Evolutionary conservation across 1,140 invertebrate species (phyloP), one percentile per base, ranked within the genome.

Genomic region (Drosophila equinoxialis): DNA sequence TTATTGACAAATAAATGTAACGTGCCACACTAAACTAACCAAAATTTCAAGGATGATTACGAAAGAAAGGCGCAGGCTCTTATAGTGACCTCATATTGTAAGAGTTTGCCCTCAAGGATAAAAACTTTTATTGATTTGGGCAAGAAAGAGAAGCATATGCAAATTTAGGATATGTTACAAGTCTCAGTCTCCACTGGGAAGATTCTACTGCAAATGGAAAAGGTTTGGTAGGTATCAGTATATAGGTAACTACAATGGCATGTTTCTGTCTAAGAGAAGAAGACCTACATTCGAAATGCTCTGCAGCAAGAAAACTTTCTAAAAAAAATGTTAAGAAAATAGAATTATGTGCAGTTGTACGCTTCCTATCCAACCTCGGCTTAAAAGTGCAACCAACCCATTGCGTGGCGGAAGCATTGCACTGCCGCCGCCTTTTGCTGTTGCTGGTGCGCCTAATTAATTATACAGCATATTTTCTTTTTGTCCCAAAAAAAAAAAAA

Each of bases 331-430:
- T 11, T 37, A 59, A 39, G 57, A 59, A 59, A 59, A 59, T 59
- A 59, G 57, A 59, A 62, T 41, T 62, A 62, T 62, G 39, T 62
- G 60, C 41, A 42, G 60, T 62, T 41, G n/a, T 41, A 8, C 35
- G 41, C 20, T 45, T 62, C 35, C 59, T 54, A 20, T 20, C 41
- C 60, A 41, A 62, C 60, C 60, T 42, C 62, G 26, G 54, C 54
- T 23, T 65, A 70, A 78, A 78, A 78, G 74, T 78, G 74, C 75
- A 77, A 77, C 74, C 45, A 51, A 51, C 74, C 74, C 71, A 77
- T 48, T 77, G 37, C 37, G 60, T 41, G 57, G 74, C 59, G 75
- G 61, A 71, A 69, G 58, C 11, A 37, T 35, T 66, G 64, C 48
- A 20, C 41, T 69, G 73, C 69, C 8, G 63, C 17, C 20, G 54